Conservation (phyloP, 1,140 invertebrate species). For the Drosophila sp. region DNA sequence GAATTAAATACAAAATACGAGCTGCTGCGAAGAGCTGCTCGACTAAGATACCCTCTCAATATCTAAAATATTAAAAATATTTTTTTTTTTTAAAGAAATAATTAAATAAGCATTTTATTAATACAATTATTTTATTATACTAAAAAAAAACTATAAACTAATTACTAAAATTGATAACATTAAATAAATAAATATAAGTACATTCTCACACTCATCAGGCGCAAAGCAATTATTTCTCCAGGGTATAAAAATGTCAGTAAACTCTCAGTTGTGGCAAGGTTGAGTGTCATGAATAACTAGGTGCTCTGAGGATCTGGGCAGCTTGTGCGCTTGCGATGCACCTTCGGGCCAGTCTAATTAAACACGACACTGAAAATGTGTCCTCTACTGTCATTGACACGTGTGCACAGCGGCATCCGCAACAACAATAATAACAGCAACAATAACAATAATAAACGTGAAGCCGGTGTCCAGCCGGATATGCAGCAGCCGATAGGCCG, state of each 20-base stretch:
- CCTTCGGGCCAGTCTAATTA: slow-evolving; percentile 73
- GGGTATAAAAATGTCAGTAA: slow-evolving; percentile 12
- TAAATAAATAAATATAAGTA: no score
- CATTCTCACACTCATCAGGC: neutral
- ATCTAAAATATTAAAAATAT: no score
- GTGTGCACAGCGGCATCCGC: slow-evolving; percentile 57
- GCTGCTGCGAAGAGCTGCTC: neutral
- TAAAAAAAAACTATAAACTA: no score
- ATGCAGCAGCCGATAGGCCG: slow-evolving; percentile 77
- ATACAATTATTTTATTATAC: no score
- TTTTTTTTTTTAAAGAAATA: no score
- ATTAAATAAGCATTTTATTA: no score
- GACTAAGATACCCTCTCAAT: slow-evolving; percentile 7
- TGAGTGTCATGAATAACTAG: slow-evolving; percentile 32
- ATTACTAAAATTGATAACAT: no score
- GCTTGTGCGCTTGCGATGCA: slow-evolving; percentile 14
- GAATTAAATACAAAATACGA: neutral
- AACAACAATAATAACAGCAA: slow-evolving; percentile 27
- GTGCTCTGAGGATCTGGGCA: slow-evolving; percentile 34
- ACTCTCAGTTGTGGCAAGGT: slow-evolving; percentile 4
- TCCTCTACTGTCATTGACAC: slow-evolving; percentile 73
- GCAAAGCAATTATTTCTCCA: neutral
- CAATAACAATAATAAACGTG: slow-evolving; percentile 61
- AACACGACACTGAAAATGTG: slow-evolving; percentile 80
- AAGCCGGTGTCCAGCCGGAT: slow-evolving; percentile 67